phyloP scores from a whole-genome alignment of 2,888 invertebrate genomes.

The Eupithecia tripunctaria region DNA sequence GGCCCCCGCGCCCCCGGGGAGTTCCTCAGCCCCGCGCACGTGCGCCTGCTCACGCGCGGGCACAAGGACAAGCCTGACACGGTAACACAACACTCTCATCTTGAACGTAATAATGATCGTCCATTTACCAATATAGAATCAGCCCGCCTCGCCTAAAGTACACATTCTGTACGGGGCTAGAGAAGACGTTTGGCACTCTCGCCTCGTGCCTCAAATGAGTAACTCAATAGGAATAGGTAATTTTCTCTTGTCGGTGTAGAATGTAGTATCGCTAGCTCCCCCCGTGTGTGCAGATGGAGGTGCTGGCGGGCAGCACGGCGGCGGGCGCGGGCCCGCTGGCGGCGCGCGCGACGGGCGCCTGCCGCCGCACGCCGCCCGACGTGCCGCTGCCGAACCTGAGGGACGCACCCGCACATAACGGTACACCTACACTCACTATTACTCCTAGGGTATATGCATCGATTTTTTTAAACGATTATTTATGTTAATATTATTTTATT shows the following conservation, averaged over 20 bases:
- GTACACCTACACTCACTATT: slow-evolving; percentile 30
- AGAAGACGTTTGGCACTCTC: no score
- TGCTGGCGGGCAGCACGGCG: slow-evolving; percentile 67
- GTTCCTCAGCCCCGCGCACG: slow-evolving; percentile 67
- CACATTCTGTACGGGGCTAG: no score
- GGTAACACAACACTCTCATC: slow-evolving; percentile 43
- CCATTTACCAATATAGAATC: no score
- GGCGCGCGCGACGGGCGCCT: slow-evolving; percentile 55
- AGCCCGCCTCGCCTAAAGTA: no score
- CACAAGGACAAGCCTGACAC: slow-evolving; percentile 60
- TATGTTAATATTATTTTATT: no score
- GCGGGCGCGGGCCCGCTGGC: slow-evolving; percentile 43
- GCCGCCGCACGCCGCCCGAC: slow-evolving; percentile 46
- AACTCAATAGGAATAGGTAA: no score
- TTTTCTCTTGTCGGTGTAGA: no score
- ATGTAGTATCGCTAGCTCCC: no score
- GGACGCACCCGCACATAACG: slow-evolving; percentile 47
- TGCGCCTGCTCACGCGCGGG: slow-evolving; percentile 68
- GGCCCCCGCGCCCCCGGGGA: slow-evolving; percentile 63
- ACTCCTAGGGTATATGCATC: no score
- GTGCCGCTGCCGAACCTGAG: slow-evolving; percentile 41
- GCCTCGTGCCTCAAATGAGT: no score
- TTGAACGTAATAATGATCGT: no score
- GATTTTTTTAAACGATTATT: no score
- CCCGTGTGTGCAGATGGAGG: slow-evolving; percentile 49